phyloP scores from a whole-genome alignment of 2,888 invertebrate species.

The Ochropacha duplaris region DNA sequence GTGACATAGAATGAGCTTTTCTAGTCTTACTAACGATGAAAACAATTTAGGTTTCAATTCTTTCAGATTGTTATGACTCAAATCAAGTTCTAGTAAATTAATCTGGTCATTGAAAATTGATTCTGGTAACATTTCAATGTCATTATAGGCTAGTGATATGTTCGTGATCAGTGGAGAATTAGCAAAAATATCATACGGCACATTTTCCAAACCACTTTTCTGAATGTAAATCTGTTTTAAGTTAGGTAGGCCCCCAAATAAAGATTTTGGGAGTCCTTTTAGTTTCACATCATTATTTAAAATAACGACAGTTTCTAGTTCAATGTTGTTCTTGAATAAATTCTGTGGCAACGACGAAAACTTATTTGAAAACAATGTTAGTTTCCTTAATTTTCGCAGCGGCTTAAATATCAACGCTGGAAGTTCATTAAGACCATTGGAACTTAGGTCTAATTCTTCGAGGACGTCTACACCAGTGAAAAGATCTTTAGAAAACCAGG shows the following conservation, averaged over 20 bases:
- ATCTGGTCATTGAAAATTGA: constrained; percentile 85
- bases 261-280: constrained; percentile 78
- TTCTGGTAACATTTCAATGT: constrained; percentile 80
- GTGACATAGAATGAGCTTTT: constrained; percentile 83
- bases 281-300: constrained; percentile 83
- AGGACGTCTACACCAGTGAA: constrained; percentile 85
- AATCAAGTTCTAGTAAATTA: constrained; percentile 84
- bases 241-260: constrained; percentile 84
- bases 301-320: constrained; percentile 80
- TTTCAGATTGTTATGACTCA: constrained; percentile 85
- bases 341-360: constrained; percentile 84
- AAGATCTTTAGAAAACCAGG: constrained; percentile 83
- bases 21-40: constrained; percentile 78
- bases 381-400: constrained; percentile 82
- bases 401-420: constrained; percentile 84
- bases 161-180: constrained; percentile 82
- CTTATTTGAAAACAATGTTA: constrained; percentile 87
- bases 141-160: constrained; percentile 85
- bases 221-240: constrained; percentile 82
- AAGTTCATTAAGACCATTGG: constrained; percentile 85
- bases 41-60: constrained; percentile 84
- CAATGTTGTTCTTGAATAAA: constrained; percentile 81
- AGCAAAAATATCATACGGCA: constrained; percentile 85
- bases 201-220: constrained; percentile 77
- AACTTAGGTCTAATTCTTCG: constrained; percentile 86